phyloP scores from a whole-genome alignment of 2,797 vertebrate species.

The Trematomus bernacchii region DNA sequence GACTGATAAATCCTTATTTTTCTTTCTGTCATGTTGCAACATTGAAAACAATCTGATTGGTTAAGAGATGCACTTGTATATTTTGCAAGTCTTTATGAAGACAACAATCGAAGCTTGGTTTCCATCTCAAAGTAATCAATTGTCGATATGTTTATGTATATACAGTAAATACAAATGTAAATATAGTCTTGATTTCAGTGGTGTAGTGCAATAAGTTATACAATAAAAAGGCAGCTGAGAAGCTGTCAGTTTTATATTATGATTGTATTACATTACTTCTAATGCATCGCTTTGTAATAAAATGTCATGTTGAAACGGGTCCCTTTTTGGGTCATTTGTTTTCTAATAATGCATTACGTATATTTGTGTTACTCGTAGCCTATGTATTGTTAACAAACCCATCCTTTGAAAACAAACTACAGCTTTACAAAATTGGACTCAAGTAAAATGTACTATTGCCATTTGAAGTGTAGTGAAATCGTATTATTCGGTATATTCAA shows the following conservation, averaged over 20 bases:
- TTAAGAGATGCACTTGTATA: background rate
- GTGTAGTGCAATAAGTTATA: background rate
- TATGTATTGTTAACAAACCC: background rate
- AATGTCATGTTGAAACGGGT: background rate
- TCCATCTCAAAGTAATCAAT: conserved; percentile 1
- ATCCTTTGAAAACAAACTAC: background rate
- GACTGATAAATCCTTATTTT: conserved; percentile 10
- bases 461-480: background rate
- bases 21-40: conserved; percentile 4
- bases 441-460: background rate
- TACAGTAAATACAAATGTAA: conserved; percentile 54
- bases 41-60: conserved; percentile 11
- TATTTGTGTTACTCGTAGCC: background rate
- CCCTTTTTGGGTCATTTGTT: background rate
- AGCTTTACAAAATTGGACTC: background rate
- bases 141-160: conserved; percentile 44
- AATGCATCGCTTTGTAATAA: background rate
- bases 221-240: background rate
- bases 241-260: background rate
- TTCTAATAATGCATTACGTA: background rate
- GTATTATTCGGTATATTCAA: background rate
- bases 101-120: background rate
- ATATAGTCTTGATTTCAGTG: conserved; percentile 19
- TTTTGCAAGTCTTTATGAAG: background rate
- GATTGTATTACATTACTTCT: background rate